Conservation (phyloP, 2,888 invertebrate genomes). For the Pogonocherus hispidulus region DNA sequence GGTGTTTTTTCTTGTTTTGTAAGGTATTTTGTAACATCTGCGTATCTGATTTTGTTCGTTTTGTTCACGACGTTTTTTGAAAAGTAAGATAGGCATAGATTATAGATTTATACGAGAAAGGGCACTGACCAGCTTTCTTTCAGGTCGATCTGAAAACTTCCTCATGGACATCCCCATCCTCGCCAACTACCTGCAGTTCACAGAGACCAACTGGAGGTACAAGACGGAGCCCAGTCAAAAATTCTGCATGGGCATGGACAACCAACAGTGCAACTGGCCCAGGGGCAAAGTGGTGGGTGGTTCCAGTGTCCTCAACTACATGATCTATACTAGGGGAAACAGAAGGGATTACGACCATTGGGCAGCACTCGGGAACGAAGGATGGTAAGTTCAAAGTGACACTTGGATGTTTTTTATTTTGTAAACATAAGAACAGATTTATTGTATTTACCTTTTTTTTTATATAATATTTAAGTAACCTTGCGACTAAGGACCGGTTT, state of each 20-base stretch:
- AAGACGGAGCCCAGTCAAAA: conserved; percentile 82
- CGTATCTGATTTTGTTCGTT: too few species aligned
- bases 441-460: too few species aligned
- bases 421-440: too few species aligned
- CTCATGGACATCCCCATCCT: conserved; percentile 84
- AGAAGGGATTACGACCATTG: conserved; percentile 88
- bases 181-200: conserved; percentile 80
- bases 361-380: conserved; percentile 84
- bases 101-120: too few species aligned
- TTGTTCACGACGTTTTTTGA: too few species aligned
- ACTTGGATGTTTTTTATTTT: too few species aligned
- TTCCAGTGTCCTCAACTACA: conserved; percentile 88
- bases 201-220: conserved; percentile 84
- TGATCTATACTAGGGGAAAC: conserved; percentile 93
- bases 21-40: too few species aligned
- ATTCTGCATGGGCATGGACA: conserved; percentile 82
- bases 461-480: too few species aligned
- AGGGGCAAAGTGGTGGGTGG: conserved; percentile 80
- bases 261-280: conserved; percentile 83
- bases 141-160: conserved; percentile 77
- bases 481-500: too few species aligned
- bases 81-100: too few species aligned
- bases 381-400: conserved; percentile 61
- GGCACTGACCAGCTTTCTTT: conserved; percentile 24
- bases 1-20: too few species aligned